Evolutionary conservation across 2,888 invertebrate genomes (phyloP), one percentile per base, ranked within the genome.

Genomic region (Megaustenia siamemsis): DNA sequence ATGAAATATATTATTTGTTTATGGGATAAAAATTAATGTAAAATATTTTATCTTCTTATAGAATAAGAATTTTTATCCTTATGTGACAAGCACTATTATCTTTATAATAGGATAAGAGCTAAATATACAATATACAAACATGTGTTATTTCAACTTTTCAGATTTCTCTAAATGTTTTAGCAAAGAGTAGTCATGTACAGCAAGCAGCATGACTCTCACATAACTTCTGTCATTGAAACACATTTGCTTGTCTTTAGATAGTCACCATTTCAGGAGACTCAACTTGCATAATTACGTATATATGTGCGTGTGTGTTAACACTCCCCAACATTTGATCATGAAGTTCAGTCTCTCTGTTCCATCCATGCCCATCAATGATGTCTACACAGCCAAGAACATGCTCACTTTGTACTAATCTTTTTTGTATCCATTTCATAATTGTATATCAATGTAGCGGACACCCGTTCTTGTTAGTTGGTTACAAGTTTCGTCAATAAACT

Each of bases 401-500:
- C 28, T 69, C 56, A 82, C 56, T 71, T 60, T 71, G 56, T 73
- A 35, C 43, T 43, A 6, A 8, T 18, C 10, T 32, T 32, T 66
- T 28, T 56, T 40, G 60, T 60, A 43, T 21, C 68, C 21, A 21
- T 53, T 73, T 69, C 18, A 56, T 82, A n/a, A 43, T 69, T 53
- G n/a, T 56, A 32, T 73, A 12, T 82, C 38, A 56, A 32, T 77
- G 83, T 83, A 83, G 83, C 76, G 66, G 32, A 75, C 77, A 77
- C 43, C 49, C 56, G 18, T 83, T 83, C 77, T 77, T 71, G 71
- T 83, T 83, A 83, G 77, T n/a, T 78, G 56, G 78, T 83, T 78
- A 82, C 40, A 83, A 79, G 82, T 81, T 86, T 76, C 43, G 82
- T 84, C 81, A 83, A 78, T 84, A 84, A 86, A 86, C 82, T 86